Percentiles rank a stretch among this genome's conserved stretches.
These are phyloP conservation scores for Stichodactyla helianthus DNA, from an alignment of 64 coral and sea anemone genomes.

Conservation along the genomic window DNA sequence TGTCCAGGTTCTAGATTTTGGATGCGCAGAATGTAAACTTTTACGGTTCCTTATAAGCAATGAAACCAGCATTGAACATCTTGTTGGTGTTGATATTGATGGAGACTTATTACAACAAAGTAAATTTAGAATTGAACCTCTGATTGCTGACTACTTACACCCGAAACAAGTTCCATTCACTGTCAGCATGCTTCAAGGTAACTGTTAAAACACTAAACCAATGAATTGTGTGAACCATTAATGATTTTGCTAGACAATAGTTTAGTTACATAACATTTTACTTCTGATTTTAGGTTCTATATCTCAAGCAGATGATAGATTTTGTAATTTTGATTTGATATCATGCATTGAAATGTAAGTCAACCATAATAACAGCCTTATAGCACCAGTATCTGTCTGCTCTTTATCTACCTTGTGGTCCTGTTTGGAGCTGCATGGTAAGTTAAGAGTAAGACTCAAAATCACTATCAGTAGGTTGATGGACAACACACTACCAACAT, in stretches of 20 bases:
- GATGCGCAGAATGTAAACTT: conserved; percentile 92
- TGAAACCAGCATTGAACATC: conserved; percentile 48
- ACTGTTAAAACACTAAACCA: neutral
- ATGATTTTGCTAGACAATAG: neutral
- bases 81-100: conserved; percentile 89
- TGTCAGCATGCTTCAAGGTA: conserved; percentile 92
- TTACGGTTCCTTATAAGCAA: conserved; percentile 69
- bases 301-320: conserved; percentile 80
- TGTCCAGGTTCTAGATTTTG: conserved; percentile 85
- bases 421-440: neutral
- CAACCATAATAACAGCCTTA: too few relatives aligned
- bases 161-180: conserved; percentile 71
- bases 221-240: neutral
- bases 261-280: neutral
- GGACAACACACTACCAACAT: too few relatives aligned
- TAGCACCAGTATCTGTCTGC: neutral
- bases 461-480: too few relatives aligned
- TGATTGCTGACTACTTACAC: conserved; percentile 68
- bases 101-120: conserved; percentile 62
- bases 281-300: conserved; percentile 68
- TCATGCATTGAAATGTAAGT: conserved; percentile 99
- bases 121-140: conserved; percentile 48
- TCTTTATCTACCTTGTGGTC: neutral
- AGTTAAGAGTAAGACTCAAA: too few relatives aligned
- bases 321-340: conserved; percentile 90